Conservation (phyloP, 2,888 invertebrate species). For the Orchesella flavescens region DNA sequence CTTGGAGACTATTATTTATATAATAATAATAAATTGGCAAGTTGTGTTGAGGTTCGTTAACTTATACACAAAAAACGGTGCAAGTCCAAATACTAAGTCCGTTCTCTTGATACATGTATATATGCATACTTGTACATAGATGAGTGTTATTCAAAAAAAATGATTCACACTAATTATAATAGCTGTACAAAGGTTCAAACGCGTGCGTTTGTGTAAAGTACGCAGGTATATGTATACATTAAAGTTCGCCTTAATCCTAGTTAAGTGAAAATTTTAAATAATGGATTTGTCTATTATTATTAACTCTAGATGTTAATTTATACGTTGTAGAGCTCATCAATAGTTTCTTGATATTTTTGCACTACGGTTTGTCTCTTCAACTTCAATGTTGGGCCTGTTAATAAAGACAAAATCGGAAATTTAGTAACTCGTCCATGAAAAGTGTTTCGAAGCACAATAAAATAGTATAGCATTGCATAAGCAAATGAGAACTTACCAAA, state of each 20-base stretch:
- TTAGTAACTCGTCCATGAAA: neutral
- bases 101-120: slow-evolving; percentile 34
- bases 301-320: slow-evolving; percentile 47
- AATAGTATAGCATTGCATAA: neutral
- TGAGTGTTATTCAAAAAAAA: slow-evolving; percentile 23
- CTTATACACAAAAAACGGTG: slow-evolving; percentile 22
- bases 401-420: slow-evolving; percentile 19
- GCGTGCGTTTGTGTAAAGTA: neutral
- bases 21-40: too few relatives aligned
- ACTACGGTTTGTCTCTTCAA: slow-evolving; percentile 85
- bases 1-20: too few relatives aligned
- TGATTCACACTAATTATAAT: slow-evolving; percentile 28
- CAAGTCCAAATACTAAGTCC: slow-evolving; percentile 27
- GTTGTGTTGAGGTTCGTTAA: neutral
- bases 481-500: slow-evolving; percentile 80
- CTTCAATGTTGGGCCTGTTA: slow-evolving; percentile 89
- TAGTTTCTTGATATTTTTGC: slow-evolving; percentile 82
- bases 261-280: slow-evolving; percentile 58
- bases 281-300: slow-evolving; percentile 49
- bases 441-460: neutral
- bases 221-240: slow-evolving; percentile 34
- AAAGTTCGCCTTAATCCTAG: neutral
- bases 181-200: slow-evolving; percentile 27
- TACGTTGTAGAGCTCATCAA: slow-evolving; percentile 61
- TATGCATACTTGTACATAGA: slow-evolving; percentile 32